Percentiles rank a stretch among this genome's conserved stretches.
Conservation (phyloP, 1,140 invertebrate species). For the Saxidomus purpurata region DNA sequence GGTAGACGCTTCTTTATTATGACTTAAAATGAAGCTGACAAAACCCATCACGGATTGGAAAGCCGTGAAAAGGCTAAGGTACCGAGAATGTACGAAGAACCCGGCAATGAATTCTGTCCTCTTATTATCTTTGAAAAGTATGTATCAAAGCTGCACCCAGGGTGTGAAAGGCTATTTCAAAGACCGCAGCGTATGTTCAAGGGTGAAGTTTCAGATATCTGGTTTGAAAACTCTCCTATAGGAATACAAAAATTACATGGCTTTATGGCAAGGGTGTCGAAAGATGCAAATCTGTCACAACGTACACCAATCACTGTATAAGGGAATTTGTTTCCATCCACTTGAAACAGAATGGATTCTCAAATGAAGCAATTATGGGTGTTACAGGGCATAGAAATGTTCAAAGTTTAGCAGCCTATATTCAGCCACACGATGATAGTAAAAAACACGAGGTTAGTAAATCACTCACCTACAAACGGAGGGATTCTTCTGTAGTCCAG, state of each 20-base stretch:
- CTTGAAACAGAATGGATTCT: too few species aligned
- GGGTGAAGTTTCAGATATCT: neutral
- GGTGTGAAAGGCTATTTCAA: conserved; percentile 9
- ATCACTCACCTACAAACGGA: too few species aligned
- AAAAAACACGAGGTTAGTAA: too few species aligned
- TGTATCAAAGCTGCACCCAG: conserved; percentile 10
- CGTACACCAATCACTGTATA: conserved; percentile 5
- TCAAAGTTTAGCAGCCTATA: neutral
- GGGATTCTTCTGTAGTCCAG: too few species aligned
- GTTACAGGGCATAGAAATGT: neutral
- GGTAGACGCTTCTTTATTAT: too few species aligned
- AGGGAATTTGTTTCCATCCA: neutral
- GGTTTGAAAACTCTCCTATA: neutral
- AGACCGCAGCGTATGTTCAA: neutral
- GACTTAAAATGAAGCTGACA: too few species aligned
- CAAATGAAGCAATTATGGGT: neutral
- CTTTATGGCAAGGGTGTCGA: conserved; percentile 8
- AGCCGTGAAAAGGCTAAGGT: neutral
- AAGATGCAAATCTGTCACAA: neutral
- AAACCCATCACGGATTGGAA: neutral
- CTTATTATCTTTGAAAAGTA: conserved; percentile 6
- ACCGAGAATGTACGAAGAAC: neutral
- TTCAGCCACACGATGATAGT: neutral
- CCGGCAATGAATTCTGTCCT: neutral
- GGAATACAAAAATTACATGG: neutral